Evolutionary conservation across 2,113 vertebrate genomes (phyloP).

Genomic region (Meriones unguiculatus): DNA sequence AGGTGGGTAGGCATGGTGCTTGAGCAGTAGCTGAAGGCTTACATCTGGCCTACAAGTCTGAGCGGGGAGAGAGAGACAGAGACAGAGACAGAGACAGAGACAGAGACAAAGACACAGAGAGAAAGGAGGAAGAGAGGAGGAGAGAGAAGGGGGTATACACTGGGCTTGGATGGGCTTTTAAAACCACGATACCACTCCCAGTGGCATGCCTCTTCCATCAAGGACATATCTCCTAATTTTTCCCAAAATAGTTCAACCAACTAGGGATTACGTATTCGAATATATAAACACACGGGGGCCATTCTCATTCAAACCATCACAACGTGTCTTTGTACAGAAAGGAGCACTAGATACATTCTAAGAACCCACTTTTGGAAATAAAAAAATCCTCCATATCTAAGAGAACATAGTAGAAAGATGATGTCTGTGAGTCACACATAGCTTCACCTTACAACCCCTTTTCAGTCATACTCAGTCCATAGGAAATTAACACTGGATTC

Average conservation of each 20-base stretch:
- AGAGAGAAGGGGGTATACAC: not conserved
- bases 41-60: not conserved
- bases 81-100: not conserved
- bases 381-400: not conserved
- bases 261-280: not conserved
- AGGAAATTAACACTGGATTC: conserved; percentile 36
- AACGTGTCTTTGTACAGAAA: not conserved
- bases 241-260: too few species aligned
- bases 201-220: not conserved
- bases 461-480: not conserved
- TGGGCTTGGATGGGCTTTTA: not conserved
- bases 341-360: not conserved
- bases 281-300: not conserved
- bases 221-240: not conserved
- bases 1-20: not conserved
- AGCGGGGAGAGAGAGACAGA: not conserved
- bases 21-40: not conserved
- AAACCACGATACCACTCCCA: not conserved
- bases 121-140: not conserved
- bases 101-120: not conserved
- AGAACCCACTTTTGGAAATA: conserved; percentile 15
- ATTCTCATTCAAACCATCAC: not conserved
- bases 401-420: conserved; percentile 44
- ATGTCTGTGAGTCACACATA: conserved; percentile 5
- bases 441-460: not conserved